Conservation (phyloP, 2,113 vertebrate species). For the Xiphophorus couchianus region DNA sequence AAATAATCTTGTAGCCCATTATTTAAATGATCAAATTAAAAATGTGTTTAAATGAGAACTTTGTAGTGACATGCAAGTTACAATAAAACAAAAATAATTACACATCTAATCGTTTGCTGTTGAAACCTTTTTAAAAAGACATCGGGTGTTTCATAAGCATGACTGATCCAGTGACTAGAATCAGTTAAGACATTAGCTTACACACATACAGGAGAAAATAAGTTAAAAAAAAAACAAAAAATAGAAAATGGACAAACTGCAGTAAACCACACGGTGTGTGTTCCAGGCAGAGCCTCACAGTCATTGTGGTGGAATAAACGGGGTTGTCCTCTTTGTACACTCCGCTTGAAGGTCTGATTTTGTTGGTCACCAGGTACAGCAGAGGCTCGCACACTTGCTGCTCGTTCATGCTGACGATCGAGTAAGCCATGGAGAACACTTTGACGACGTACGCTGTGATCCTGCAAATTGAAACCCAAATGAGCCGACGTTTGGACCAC, state of each 20-base stretch:
- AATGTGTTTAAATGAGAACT: too few relatives aligned
- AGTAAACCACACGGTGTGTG: not conserved
- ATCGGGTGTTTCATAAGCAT: too few relatives aligned
- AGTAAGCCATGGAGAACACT: constrained; percentile 87
- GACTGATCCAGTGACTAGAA: not conserved
- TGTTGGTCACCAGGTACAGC: constrained; percentile 86
- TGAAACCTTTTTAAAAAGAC: too few relatives aligned
- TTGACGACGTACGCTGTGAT: constrained; percentile 92
- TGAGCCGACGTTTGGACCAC: not conserved
- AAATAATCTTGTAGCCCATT: too few relatives aligned
- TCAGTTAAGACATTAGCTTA: not conserved
- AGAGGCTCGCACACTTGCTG: constrained; percentile 84
- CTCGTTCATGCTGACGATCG: constrained; percentile 67
- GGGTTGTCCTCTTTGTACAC: constrained; percentile 85
- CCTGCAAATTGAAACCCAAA: constrained; percentile 71
- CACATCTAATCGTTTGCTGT: too few relatives aligned
- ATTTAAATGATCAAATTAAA: too few relatives aligned
- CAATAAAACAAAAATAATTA: too few relatives aligned
- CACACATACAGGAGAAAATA: not conserved
- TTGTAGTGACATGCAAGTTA: too few relatives aligned
- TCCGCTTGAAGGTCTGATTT: constrained; percentile 70
- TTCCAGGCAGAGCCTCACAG: constrained; percentile 48
- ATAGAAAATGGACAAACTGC: not conserved
- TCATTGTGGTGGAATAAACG: constrained; percentile 77
- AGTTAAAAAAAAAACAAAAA: too few relatives aligned